Conservation (phyloP, 2,113 vertebrate species). For the Paedocypris sp. region DNA sequence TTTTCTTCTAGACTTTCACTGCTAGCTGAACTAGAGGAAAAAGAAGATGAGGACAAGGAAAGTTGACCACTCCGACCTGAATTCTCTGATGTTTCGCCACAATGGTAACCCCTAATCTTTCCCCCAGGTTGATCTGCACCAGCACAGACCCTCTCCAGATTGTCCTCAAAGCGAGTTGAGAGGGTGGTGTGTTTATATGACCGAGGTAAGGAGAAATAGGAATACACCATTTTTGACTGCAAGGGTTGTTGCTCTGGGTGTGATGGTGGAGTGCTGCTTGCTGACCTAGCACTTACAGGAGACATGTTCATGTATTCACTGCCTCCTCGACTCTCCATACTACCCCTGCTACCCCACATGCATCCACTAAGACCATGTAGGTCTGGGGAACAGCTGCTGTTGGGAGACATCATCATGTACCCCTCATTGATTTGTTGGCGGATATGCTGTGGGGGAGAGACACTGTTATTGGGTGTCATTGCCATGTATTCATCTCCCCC, state of each 20-base stretch:
- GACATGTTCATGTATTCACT: slow-evolving; percentile 74
- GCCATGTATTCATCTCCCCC: slow-evolving; percentile 65
- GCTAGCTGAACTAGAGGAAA: slow-evolving; percentile 69
- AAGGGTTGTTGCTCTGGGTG: slow-evolving; percentile 57
- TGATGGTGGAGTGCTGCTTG: slow-evolving; percentile 55
- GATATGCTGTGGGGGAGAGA: slow-evolving; percentile 62
- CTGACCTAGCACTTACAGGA: slow-evolving; percentile 56
- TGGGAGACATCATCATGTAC: slow-evolving; percentile 71
- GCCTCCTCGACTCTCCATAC: slow-evolving; percentile 50
- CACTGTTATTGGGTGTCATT: slow-evolving; percentile 61
- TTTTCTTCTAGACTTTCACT: slow-evolving; percentile 72
- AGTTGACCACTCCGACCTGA: slow-evolving; percentile 46
- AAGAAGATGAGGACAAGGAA: slow-evolving; percentile 68
- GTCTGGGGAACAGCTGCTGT: slow-evolving; percentile 62
- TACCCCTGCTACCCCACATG: slow-evolving; percentile 53
- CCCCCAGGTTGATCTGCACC: slow-evolving; percentile 38
- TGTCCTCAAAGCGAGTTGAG: slow-evolving; percentile 53
- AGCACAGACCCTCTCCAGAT: slow-evolving; percentile 46
- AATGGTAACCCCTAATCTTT: slow-evolving; percentile 47
- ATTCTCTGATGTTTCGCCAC: slow-evolving; percentile 49
- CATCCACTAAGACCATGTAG: slow-evolving; percentile 41
- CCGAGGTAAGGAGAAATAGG: slow-evolving; percentile 60
- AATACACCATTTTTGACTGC: slow-evolving; percentile 61
- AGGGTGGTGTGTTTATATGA: slow-evolving; percentile 60
- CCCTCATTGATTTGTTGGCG: slow-evolving; percentile 52